Evolutionary conservation across 2,113 vertebrate genomes (phyloP).

Genomic region (Otus sunia): DNA sequence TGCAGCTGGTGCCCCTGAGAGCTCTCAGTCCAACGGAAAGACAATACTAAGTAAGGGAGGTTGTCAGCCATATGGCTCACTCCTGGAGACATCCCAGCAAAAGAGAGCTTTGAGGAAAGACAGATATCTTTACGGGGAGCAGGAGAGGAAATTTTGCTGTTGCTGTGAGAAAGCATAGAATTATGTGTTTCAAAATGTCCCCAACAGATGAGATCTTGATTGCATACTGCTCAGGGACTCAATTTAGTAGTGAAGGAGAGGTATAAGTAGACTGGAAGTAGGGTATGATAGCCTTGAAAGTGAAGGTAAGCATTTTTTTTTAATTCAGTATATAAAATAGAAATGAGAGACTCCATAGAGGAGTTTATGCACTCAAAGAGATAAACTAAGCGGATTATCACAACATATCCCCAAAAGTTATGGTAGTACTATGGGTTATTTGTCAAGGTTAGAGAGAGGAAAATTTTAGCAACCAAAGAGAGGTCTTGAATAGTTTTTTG

Average conservation of each 20-base stretch:
- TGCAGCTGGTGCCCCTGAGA: background rate
- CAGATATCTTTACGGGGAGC: background rate
- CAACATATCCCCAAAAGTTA: background rate
- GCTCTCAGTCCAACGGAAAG: background rate
- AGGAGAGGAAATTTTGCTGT: background rate
- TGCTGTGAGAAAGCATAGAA: background rate
- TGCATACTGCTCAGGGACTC: background rate
- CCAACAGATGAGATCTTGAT: background rate
- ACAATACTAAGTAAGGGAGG: background rate
- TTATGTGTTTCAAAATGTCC: background rate
- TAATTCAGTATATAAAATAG: background rate
- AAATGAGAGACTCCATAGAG: background rate
- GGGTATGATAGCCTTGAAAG: background rate
- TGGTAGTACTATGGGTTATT: background rate
- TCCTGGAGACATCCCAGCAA: background rate
- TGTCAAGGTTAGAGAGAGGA: background rate
- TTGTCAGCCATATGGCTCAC: background rate
- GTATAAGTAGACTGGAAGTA: background rate
- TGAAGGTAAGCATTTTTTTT: background rate
- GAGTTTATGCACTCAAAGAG: background rate
- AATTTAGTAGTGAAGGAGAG: background rate
- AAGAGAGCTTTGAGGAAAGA: background rate
- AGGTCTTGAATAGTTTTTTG: background rate
- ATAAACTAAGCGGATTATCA: background rate
- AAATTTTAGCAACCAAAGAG: background rate